Evolutionary conservation across 1,140 invertebrate genomes (phyloP).

Genomic region (Paraescarpia echinospica): DNA sequence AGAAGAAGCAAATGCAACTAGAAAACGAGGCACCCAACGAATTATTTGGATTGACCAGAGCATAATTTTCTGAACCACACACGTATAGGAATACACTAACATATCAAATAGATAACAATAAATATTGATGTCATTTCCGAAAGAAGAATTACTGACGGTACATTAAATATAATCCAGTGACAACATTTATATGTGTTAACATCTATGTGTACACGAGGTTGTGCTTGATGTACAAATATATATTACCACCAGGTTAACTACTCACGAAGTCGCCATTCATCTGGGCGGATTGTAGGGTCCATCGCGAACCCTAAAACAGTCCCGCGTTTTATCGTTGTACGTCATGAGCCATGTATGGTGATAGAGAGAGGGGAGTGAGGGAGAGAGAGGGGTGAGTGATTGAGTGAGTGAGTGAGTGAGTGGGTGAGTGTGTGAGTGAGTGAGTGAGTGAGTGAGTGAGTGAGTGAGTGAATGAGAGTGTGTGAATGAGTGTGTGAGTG

Average conservation of each 20-base stretch:
- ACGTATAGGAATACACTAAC: background rate
- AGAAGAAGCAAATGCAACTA: background rate
- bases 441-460: too few relatives aligned
- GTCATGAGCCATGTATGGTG: too few relatives aligned
- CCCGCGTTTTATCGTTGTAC: background rate
- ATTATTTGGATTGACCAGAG: background rate
- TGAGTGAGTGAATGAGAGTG: too few relatives aligned
- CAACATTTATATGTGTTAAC: too few relatives aligned
- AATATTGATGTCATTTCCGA: background rate
- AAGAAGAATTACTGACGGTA: background rate
- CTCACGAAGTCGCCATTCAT: conserved; percentile 77
- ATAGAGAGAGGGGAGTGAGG: background rate
- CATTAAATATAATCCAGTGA: background rate
- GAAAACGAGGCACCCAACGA: background rate
- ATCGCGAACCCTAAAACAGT: conserved; percentile 75
- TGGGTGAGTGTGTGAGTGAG: too few relatives aligned
- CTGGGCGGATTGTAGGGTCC: conserved; percentile 90
- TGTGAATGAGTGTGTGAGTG: too few relatives aligned
- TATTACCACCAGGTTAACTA: background rate
- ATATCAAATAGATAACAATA: background rate
- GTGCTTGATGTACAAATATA: background rate
- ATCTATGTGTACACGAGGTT: background rate
- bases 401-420: too few relatives aligned
- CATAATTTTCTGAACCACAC: background rate
- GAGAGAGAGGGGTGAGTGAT: too few relatives aligned